phyloP scores from a whole-genome alignment of 2,888 invertebrate species.

The Galeopsomyia nigrocyanea region DNA sequence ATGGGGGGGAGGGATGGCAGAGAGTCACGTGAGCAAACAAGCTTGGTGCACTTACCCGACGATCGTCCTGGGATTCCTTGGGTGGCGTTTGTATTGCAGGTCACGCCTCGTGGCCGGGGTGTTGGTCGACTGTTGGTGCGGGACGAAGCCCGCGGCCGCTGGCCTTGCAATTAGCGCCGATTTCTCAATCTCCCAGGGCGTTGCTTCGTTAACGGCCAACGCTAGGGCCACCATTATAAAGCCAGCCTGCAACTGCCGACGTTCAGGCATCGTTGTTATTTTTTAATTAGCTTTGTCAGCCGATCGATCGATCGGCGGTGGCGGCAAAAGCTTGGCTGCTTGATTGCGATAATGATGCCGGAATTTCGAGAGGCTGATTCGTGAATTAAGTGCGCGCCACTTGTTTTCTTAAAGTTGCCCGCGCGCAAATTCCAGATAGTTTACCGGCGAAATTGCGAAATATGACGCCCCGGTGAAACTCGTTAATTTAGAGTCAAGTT shows the following conservation, averaged over 20 bases:
- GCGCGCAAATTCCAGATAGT: no score
- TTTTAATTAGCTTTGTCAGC: constrained; percentile 31
- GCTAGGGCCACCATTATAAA: constrained; percentile 44
- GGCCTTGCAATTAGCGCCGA: constrained; percentile 22
- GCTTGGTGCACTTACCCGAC: constrained; percentile 11
- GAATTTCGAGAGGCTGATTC: constrained; percentile 2
- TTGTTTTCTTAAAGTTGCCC: no score
- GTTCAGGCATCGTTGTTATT: constrained; percentile 21
- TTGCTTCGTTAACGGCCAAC: constrained; percentile 50
- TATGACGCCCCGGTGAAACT: no score
- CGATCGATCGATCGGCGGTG: not conserved
- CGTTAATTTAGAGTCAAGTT: no score
- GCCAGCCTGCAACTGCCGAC: constrained; percentile 38
- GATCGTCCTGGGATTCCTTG: constrained; percentile 10
- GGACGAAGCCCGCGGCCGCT: not conserved
- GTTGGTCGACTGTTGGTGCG: constrained; percentile 41
- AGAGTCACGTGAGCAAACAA: no score
- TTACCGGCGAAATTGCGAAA: no score
- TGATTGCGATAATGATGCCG: constrained; percentile 11
- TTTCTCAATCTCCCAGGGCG: not conserved
- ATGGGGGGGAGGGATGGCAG: no score
- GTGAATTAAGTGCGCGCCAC: no score
- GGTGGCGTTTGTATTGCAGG: constrained; percentile 24
- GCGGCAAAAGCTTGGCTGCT: not conserved
- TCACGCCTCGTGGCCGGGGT: constrained; percentile 24